Evolutionary conservation across 2,888 invertebrate genomes (phyloP).

Genomic region (Serrognathus titanus): DNA sequence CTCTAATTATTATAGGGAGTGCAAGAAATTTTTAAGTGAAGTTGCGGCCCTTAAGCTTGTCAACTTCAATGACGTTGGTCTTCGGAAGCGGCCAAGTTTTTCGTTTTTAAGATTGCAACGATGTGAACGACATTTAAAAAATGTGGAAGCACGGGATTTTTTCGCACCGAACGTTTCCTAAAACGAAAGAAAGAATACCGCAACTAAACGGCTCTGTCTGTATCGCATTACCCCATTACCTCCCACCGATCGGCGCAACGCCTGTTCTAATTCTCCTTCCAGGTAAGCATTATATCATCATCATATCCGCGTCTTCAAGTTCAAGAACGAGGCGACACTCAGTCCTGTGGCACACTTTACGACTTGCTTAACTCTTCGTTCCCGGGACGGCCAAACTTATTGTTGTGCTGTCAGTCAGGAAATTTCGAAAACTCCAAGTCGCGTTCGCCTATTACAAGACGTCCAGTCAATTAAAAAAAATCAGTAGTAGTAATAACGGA

Average conservation of each 20-base stretch:
- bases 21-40: no score
- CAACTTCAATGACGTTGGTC: no score
- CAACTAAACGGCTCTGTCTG: no score
- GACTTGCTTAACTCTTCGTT: background rate
- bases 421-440: background rate
- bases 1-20: no score
- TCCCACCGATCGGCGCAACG: constrained; percentile 19
- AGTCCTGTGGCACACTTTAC: constrained; percentile 27
- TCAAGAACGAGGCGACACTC: constrained; percentile 28
- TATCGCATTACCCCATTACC: no score
- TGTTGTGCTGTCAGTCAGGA: background rate
- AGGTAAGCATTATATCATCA: constrained; percentile 24
- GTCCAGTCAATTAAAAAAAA: background rate
- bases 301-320: constrained; percentile 28
- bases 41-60: no score
- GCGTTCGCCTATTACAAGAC: background rate
- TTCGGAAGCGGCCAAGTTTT: no score
- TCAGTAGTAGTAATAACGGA: background rate
- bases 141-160: no score
- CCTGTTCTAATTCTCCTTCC: constrained; percentile 29
- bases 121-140: no score
- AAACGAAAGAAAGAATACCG: no score
- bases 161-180: no score
- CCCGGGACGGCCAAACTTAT: background rate
- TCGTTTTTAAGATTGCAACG: no score